Conservation (phyloP, 2,113 vertebrate species). For the Craseonycteris thonglongyai region DNA sequence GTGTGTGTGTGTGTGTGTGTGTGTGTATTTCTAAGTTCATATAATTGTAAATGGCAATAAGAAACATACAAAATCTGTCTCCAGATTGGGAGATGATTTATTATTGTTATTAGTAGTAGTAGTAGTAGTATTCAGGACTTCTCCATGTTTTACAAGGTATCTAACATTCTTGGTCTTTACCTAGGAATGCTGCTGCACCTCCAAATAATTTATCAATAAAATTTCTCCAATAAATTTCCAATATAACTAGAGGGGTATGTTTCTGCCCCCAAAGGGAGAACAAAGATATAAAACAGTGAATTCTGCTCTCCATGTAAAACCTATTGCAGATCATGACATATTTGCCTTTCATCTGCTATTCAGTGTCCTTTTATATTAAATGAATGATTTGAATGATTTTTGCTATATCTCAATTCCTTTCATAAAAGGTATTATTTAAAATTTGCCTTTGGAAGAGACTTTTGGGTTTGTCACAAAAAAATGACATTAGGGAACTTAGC, state of each 20-base stretch:
- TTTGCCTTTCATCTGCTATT: background rate
- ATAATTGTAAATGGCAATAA: background rate
- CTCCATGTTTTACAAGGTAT: background rate
- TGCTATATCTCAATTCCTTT: background rate
- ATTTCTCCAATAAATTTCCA: background rate
- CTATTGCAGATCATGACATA: accelerated
- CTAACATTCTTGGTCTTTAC: background rate
- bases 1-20: background rate
- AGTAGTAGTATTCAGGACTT: background rate
- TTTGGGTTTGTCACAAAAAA: background rate
- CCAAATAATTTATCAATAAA: background rate
- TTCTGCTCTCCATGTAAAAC: background rate
- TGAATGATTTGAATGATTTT: background rate
- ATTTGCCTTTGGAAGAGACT: background rate
- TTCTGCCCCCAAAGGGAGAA: background rate
- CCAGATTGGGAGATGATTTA: background rate
- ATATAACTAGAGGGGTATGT: background rate
- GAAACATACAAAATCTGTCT: background rate
- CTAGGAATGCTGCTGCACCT: background rate
- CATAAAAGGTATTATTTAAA: background rate
- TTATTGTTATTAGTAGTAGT: background rate
- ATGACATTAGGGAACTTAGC: background rate
- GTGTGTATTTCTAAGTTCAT: background rate
- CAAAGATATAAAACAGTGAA: background rate
- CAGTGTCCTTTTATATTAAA: background rate